Evolutionary conservation across 2,888 invertebrate genomes (phyloP).

Genomic region (Drosophila suboccidentalis): DNA sequence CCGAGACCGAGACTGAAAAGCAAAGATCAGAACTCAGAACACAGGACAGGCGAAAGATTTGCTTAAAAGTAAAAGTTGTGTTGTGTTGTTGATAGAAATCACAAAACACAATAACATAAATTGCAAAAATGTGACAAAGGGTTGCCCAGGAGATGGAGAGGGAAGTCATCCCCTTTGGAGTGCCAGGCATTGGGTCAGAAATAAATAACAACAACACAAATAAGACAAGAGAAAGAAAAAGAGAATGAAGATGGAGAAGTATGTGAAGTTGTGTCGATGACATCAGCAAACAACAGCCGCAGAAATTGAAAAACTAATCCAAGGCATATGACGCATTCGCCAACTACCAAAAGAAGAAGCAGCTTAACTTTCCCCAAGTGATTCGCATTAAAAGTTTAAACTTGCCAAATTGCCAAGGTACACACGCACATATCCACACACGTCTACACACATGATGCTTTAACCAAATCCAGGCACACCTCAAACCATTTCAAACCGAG

Average conservation of each 20-base stretch:
- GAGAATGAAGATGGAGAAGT: slow-evolving; percentile 24
- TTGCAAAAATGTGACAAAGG: slow-evolving; percentile 78
- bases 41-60: slow-evolving; percentile 47
- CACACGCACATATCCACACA: slow-evolving; percentile 25
- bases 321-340: slow-evolving; percentile 48
- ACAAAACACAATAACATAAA: slow-evolving; percentile 78
- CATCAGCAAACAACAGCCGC: slow-evolving; percentile 76
- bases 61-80: slow-evolving; percentile 76
- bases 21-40: slow-evolving; percentile 9
- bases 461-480: slow-evolving; percentile 22
- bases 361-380: slow-evolving; percentile 68
- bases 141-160: slow-evolving; percentile 39
- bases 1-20: neutral
- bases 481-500: slow-evolving; percentile 21
- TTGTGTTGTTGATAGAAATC: slow-evolving; percentile 70
- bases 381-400: slow-evolving; percentile 75
- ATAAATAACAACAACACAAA: no score
- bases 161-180: slow-evolving; percentile 9
- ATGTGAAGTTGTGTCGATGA: slow-evolving; percentile 66
- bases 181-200: slow-evolving; percentile 62
- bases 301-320: slow-evolving; percentile 75
- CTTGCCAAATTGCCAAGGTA: slow-evolving; percentile 66
- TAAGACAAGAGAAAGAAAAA: no score
- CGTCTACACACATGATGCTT: slow-evolving; percentile 15
- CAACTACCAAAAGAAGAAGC: slow-evolving; percentile 38